Conservation (phyloP, 2,797 vertebrate genomes). For the Fringilla coelebs region DNA sequence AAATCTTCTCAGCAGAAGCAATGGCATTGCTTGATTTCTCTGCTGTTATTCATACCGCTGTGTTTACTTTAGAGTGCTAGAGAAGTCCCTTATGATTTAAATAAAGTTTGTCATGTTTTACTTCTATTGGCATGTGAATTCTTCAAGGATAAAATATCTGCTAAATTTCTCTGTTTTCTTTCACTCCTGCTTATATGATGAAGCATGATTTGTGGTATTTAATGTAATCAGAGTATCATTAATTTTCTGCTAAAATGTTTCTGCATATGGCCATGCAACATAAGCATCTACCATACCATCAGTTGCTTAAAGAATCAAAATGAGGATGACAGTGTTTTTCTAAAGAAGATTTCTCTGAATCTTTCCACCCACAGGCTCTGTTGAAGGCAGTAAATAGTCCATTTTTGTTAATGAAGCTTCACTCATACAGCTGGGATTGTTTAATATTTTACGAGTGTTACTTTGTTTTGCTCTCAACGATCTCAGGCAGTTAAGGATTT, state of each 20-base stretch:
- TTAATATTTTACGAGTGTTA: slow-evolving; percentile 89
- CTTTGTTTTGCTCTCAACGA: slow-evolving; percentile 91
- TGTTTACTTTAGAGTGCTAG: slow-evolving; percentile 25
- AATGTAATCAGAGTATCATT: slow-evolving; percentile 47
- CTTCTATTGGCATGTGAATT: neutral
- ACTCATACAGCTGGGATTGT: slow-evolving; percentile 87
- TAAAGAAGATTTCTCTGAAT: slow-evolving; percentile 76
- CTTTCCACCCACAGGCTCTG: slow-evolving; percentile 78
- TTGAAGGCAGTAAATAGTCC: slow-evolving; percentile 83
- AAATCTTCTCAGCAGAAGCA: neutral
- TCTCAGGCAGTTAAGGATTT: slow-evolving; percentile 97
- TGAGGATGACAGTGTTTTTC: slow-evolving; percentile 68
- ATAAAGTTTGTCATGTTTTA: slow-evolving; percentile 55
- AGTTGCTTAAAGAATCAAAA: slow-evolving; percentile 74
- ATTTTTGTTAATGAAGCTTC: slow-evolving; percentile 86
- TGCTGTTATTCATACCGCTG: neutral
- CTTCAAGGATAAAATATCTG: slow-evolving; percentile 22
- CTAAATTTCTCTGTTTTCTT: slow-evolving; percentile 26
- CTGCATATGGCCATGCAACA: slow-evolving; percentile 45
- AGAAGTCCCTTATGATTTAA: slow-evolving; percentile 31
- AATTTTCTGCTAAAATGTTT: slow-evolving; percentile 59
- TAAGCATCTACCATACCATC: slow-evolving; percentile 60
- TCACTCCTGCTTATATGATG: neutral
- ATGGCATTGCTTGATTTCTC: neutral
- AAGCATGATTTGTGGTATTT: slow-evolving; percentile 43